Base-by-base conservation (phyloP, 2,888 invertebrate species). In the Apotomis capreana region DNA sequence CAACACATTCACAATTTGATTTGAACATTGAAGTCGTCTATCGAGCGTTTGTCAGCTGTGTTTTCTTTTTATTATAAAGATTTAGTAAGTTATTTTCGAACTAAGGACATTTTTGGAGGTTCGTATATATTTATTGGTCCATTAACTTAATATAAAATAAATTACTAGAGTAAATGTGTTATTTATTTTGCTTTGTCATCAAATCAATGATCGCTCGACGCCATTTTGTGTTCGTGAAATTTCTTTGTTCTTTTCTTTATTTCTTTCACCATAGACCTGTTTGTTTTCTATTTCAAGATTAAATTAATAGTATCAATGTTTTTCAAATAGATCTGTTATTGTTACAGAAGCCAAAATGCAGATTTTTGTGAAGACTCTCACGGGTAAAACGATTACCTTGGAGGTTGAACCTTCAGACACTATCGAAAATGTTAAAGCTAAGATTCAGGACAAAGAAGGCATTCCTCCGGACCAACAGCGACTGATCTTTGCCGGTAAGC, bases 161-260 rank as follows among this genome's bases (percentile, higher is more conserved):
- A 26, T 26, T 26, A 26, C 26, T 26, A 26, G 26, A 26, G 26
- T 26, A 26, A 26, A 26, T 26, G 26, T 26, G 26, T 26, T 26
- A 26, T 26, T 51, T 9, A 59, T 68, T 68, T 57, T n/a, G 60
- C 57, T 8, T 44, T 65, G 68, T 59, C 68, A 74, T 68, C 62
- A 49, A 68, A 26, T 71, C 49, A 54, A 12, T 61, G 58, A 26
- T 44, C 64, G 44, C 5, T 37, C 74, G 89, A 86, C 91, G 91
- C 91, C 91, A 91, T 91, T 90, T 91, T 91, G 90, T 89, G 82
- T 77, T 84, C 85, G 80, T 84, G 87, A 87, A 84, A 78, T 84
- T 88, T 88, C 90, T 89, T 90, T 89, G 89, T 90, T 88, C 87
- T 26, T 84, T 88, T 88, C 90, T 89, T 90, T 89, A 89, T 90